Conservation (phyloP, 2,888 invertebrate species). For the Torymus tubicola region DNA sequence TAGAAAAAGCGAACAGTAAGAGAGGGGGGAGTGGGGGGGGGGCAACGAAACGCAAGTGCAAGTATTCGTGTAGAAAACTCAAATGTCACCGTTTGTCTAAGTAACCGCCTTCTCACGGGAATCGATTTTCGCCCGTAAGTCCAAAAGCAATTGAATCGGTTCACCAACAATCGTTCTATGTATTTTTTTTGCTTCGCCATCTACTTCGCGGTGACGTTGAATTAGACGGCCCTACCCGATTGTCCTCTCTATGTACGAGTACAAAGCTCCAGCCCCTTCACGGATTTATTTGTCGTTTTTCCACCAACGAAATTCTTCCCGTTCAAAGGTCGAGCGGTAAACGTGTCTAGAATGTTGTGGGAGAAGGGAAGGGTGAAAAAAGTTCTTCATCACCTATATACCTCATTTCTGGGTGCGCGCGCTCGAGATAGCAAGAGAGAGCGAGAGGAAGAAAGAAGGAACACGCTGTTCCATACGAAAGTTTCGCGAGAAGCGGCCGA, state of each 20-base stretch:
- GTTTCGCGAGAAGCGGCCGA: not conserved
- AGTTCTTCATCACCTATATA: not conserved
- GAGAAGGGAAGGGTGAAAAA: not conserved
- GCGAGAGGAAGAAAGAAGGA: not conserved
- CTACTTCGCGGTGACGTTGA: not conserved
- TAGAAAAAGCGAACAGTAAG: too few species aligned
- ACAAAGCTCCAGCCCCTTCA: not conserved
- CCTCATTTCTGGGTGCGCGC: too few species aligned
- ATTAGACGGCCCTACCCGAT: constrained; percentile 8
- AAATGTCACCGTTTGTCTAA: constrained; percentile 41
- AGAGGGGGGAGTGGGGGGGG: too few species aligned
- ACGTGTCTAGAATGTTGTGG: constrained; percentile 47
- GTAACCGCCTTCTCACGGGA: constrained; percentile 13
- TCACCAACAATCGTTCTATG: not conserved
- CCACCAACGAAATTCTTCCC: constrained; percentile 36
- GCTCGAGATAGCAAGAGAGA: not conserved
- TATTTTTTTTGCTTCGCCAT: not conserved
- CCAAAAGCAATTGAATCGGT: constrained; percentile 37
- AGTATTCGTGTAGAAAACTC: constrained; percentile 6
- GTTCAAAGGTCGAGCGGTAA: constrained; percentile 20
- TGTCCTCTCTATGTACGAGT: not conserved
- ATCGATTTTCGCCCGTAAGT: constrained; percentile 38
- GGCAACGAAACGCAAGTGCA: not conserved
- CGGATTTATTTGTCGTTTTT: constrained; percentile 45
- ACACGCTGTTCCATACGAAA: constrained; percentile 9